Evolutionary conservation across 2,113 vertebrate species (phyloP).

Genomic region (Athene cunicularia): DNA sequence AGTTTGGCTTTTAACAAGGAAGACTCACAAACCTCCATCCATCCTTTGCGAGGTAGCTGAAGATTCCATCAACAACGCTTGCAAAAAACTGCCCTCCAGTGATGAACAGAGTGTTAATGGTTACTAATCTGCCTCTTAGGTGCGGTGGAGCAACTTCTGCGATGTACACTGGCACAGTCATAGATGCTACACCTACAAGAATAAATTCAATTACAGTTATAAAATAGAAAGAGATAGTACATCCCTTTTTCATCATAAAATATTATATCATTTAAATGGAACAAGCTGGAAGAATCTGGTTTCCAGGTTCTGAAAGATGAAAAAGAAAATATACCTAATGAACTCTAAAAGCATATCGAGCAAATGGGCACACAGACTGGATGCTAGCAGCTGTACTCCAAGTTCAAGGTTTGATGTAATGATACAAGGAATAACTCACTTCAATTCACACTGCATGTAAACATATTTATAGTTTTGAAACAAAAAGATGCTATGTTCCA

Average conservation of each 20-base stretch:
- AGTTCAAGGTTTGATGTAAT: neutral
- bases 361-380: neutral
- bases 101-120: conserved; percentile 93
- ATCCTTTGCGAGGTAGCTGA: conserved; percentile 88
- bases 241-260: neutral
- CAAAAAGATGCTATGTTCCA: neutral
- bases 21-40: conserved; percentile 89
- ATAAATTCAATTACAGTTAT: neutral
- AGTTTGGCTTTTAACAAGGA: neutral
- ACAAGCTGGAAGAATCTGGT: neutral
- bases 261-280: neutral
- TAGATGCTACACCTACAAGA: conserved; percentile 88
- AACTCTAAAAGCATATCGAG: neutral
- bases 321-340: neutral
- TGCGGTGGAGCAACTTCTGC: conserved; percentile 93
- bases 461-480: neutral
- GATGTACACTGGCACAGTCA: conserved; percentile 97
- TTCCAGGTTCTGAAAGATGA: neutral
- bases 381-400: neutral
- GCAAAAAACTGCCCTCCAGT: conserved; percentile 97
- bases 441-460: neutral
- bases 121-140: conserved; percentile 92
- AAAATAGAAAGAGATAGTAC: neutral
- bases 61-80: conserved; percentile 90
- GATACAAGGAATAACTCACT: neutral